phyloP scores from a whole-genome alignment of 2,888 invertebrate species.

The Drosophila melanocephala region DNA sequence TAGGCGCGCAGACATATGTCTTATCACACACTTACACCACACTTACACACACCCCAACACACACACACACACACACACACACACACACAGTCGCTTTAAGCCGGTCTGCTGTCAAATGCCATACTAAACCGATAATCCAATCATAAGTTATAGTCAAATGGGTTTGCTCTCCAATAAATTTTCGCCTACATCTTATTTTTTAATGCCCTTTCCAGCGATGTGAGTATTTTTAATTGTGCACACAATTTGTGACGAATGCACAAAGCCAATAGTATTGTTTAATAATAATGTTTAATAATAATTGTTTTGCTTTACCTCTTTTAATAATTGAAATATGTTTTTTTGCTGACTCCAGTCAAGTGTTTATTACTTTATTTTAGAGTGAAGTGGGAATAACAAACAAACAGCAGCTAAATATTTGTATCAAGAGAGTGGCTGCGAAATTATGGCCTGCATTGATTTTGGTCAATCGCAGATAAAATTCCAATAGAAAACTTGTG shows the following conservation, averaged over 20 bases:
- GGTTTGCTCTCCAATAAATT: conserved; percentile 80
- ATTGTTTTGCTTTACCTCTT: neutral
- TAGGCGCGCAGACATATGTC: conserved; percentile 78
- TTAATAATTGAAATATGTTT: neutral
- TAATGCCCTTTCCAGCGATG: conserved; percentile 6
- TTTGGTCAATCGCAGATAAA: neutral
- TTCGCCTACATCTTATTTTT: conserved; percentile 57
- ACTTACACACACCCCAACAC: conserved; percentile 16
- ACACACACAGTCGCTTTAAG: conserved; percentile 10
- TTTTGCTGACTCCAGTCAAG: neutral
- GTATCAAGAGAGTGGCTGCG: neutral
- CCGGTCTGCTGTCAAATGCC: conserved; percentile 76
- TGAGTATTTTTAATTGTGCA: neutral
- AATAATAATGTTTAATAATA: neutral
- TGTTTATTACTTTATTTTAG: neutral
- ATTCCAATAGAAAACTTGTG: neutral
- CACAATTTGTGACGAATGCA: neutral
- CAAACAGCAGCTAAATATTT: neutral
- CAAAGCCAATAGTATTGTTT: neutral
- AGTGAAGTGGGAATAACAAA: neutral
- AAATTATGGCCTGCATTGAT: neutral
- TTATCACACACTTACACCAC: conserved; percentile 63
- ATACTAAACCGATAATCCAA: conserved; percentile 81
- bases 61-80: conserved; percentile 34
- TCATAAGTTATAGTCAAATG: conserved; percentile 82